phyloP scores from a whole-genome alignment of 2,888 invertebrate species.

The Eupithecia vulgata region DNA sequence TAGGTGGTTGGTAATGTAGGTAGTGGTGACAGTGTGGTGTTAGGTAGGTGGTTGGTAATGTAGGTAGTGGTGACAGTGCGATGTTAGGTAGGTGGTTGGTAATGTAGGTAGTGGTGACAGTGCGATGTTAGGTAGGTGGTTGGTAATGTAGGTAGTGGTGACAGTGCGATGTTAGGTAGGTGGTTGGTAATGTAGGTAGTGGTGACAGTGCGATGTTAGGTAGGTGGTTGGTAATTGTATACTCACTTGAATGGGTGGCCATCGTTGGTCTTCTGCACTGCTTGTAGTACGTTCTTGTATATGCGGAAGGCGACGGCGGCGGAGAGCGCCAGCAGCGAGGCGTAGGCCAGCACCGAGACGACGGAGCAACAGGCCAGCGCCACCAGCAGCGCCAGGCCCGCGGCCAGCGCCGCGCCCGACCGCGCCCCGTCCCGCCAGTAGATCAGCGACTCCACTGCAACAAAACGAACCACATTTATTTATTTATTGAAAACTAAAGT shows the following conservation, averaged over 20 bases:
- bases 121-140: too few species aligned
- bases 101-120: too few species aligned
- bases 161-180: too few species aligned
- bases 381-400: conserved; percentile 93
- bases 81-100: too few species aligned
- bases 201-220: neutral
- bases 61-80: too few species aligned
- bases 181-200: too few species aligned
- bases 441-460: conserved; percentile 96
- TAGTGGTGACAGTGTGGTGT: too few species aligned
- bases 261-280: conserved; percentile 97
- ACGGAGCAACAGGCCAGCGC: conserved; percentile 97
- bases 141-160: too few species aligned
- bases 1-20: too few species aligned
- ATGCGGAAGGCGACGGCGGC: conserved; percentile 97
- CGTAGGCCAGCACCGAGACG: conserved; percentile 97
- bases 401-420: conserved; percentile 96
- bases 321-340: conserved; percentile 92
- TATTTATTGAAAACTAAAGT: too few species aligned
- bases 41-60: too few species aligned
- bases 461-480: conserved; percentile 1
- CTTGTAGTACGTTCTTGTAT: conserved; percentile 97
- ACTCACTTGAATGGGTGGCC: conserved; percentile 99
- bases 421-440: conserved; percentile 99
- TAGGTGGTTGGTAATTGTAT: neutral